Base-by-base conservation (phyloP, 2,797 vertebrate genomes). In the Tinamus major region DNA sequence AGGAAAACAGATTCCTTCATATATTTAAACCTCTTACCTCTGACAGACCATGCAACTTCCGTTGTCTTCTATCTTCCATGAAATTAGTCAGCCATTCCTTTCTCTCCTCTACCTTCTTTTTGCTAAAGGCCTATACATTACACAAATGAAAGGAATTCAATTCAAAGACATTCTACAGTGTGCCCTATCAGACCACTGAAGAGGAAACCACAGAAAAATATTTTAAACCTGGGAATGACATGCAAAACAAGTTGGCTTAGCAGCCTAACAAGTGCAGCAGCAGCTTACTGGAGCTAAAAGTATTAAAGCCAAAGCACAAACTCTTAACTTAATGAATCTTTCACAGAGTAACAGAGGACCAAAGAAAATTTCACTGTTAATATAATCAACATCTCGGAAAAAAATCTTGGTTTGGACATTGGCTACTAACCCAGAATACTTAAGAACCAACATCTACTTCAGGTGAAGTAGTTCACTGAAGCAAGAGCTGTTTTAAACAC, bases 11-110 rank as follows among this genome's bases (percentile, higher is more conserved):
- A 92, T 94, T 91, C 89, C 89, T 74, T 72, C 37, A 69, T 55
- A 62, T 31, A 72, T 15, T 59, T 92, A 96, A 94, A 94, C 81
- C 79, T 63, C 95, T 97, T 97, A 99, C 99, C 98, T 99, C 99
- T 59, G 99, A 98, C 92, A 99, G 98, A 94, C 99, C 99, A 84
- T 98, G 98, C 95, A 99, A 98, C 65, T 98, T 98, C 87, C 99
- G 98, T 91, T 99, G 98, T 51, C 99, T 98, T 87, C 99, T 98
- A 92, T 99, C 98, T 71, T 97, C 95, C 99, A 99, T 99, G 96
- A 99, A 99, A 95, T 98, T 98, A 71, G 99, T 99, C 96, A 99
- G 97, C 99, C 99, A 99, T 94, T 99, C 99, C 97, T 99, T 99
- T 39, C 99, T 98, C 95, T 99, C 99, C 2, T 99, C 99, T 46